Evolutionary conservation across 2,888 invertebrate species (phyloP).

Genomic region (Listrodromus nycthemerus): DNA sequence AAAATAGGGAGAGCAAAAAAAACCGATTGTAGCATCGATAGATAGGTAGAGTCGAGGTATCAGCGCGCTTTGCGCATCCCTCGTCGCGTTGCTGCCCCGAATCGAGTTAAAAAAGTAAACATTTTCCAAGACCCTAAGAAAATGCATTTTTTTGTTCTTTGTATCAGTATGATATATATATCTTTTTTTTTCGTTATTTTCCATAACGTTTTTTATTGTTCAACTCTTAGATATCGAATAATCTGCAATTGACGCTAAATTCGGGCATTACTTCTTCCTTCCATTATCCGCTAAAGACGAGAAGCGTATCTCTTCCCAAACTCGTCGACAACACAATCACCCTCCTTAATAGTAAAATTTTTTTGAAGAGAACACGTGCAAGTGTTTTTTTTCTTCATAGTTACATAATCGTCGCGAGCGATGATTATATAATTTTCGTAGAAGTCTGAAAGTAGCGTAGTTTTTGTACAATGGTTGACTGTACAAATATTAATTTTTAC

Average conservation of each 20-base stretch:
- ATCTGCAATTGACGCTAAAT: constrained; percentile 35
- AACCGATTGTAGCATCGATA: constrained; percentile 48
- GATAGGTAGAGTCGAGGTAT: constrained; percentile 48
- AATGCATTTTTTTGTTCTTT: constrained; percentile 16
- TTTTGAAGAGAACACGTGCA: constrained; percentile 17
- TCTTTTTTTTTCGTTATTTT: background rate
- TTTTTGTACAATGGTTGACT: constrained; percentile 76
- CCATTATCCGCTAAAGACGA: constrained; percentile 22
- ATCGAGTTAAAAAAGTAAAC: background rate
- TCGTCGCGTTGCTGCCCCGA: constrained; percentile 17
- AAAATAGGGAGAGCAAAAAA: constrained; percentile 1
- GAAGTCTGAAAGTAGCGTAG: constrained; percentile 72
- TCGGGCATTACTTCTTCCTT: constrained; percentile 45
- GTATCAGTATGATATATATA: background rate
- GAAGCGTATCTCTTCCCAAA: constrained; percentile 37
- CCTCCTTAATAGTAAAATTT: background rate
- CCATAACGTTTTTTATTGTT: constrained; percentile 10
- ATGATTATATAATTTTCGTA: constrained; percentile 38
- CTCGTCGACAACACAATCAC: constrained; percentile 27
- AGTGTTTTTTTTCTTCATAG: constrained; percentile 10
- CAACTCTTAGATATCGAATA: constrained; percentile 37
- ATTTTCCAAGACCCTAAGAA: constrained; percentile 3
- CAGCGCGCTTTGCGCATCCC: constrained; percentile 32
- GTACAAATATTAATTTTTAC: constrained; percentile 70
- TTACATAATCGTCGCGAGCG: background rate